phyloP scores from a whole-genome alignment of 2,888 invertebrate species.

The Mythimna pallens region DNA sequence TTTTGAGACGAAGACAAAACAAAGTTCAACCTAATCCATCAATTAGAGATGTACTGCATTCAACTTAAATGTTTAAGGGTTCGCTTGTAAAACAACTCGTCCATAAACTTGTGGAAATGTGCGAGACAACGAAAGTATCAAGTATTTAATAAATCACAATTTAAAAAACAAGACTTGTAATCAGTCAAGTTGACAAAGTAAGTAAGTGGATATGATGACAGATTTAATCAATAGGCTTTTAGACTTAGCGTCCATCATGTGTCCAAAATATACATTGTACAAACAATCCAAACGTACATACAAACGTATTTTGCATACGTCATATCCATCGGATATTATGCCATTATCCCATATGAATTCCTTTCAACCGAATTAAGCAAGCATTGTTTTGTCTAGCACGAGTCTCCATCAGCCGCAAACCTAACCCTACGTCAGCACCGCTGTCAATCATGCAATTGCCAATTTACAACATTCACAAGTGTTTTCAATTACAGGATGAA shows the following conservation, averaged over 20 bases:
- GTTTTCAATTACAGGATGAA: conserved; percentile 51
- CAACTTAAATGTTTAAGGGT: conserved; percentile 52
- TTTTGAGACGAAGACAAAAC: conserved; percentile 61
- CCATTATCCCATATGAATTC: conserved; percentile 18
- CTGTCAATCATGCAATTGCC: conserved; percentile 61
- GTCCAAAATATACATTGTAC: background rate
- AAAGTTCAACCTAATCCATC: conserved; percentile 64
- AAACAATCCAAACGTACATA: background rate
- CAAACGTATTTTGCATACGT: conserved; percentile 3
- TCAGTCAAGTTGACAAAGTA: background rate
- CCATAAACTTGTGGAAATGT: conserved; percentile 47
- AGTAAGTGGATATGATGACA: background rate
- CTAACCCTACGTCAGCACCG: conserved; percentile 55
- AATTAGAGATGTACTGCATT: conserved; percentile 59
- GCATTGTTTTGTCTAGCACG: conserved; percentile 32
- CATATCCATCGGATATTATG: conserved; percentile 6
- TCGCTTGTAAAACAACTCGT: conserved; percentile 45
- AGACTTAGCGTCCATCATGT: background rate
- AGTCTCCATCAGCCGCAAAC: conserved; percentile 43
- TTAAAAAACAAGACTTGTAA: background rate
- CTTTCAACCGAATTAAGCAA: conserved; percentile 11
- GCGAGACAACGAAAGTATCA: conserved; percentile 10
- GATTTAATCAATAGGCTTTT: conserved; percentile 7
- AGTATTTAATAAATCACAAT: background rate
- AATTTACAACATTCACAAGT: conserved; percentile 56